phyloP scores from a whole-genome alignment of 2,888 invertebrate species.

The Piscicola geometra region DNA sequence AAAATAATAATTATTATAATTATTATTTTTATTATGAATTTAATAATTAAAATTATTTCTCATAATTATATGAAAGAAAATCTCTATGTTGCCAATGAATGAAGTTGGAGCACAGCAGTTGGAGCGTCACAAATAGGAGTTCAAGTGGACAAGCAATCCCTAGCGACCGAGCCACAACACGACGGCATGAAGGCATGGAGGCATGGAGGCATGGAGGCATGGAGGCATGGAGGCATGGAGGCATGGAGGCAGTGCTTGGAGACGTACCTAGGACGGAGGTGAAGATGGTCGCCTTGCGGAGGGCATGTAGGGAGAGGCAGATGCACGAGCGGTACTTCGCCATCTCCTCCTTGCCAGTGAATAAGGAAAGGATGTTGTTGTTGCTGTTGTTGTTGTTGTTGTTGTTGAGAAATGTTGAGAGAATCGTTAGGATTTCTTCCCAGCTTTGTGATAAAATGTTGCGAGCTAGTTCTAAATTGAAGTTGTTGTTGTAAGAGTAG shows the following conservation, averaged over 20 bases:
- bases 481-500: neutral
- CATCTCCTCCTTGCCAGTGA: conserved; percentile 58
- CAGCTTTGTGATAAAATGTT: conserved; percentile 81
- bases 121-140: too few species aligned
- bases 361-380: conserved; percentile 56
- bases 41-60: too few species aligned
- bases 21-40: too few species aligned
- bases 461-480: conserved; percentile 51
- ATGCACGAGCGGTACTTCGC: conserved; percentile 70
- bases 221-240: too few species aligned
- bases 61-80: too few species aligned
- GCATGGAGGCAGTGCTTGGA: too few species aligned
- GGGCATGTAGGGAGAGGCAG: conserved; percentile 77
- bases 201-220: too few species aligned
- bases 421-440: conserved; percentile 81
- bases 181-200: too few species aligned
- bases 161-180: neutral
- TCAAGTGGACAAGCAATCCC: neutral
- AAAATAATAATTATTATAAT: too few species aligned
- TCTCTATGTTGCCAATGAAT: too few species aligned
- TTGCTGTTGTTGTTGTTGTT: conserved; percentile 54
- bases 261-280: conserved; percentile 72
- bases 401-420: conserved; percentile 68
- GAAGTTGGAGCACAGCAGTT: too few species aligned
- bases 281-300: conserved; percentile 83